Conservation (phyloP, 2,113 vertebrate species). For the Benitochromis conjunctus region DNA sequence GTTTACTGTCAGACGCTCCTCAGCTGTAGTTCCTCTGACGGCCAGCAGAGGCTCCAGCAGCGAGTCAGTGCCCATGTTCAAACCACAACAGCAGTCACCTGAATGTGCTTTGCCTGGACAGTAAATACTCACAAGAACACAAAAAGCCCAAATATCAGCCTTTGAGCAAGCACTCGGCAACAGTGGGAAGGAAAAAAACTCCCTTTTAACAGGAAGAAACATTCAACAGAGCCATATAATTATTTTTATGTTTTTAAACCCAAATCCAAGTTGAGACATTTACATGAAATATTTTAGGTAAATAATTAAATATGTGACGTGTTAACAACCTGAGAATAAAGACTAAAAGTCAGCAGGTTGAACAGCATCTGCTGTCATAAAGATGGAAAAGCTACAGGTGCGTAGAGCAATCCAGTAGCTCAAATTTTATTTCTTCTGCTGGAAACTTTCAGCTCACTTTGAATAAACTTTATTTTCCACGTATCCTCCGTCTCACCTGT, state of each 20-base stretch:
- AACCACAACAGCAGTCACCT: background rate
- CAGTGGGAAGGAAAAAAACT: background rate
- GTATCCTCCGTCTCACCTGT: background rate
- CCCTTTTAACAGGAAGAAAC: background rate
- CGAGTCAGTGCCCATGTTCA: background rate
- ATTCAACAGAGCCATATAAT: background rate
- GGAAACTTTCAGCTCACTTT: background rate
- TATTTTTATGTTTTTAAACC: background rate
- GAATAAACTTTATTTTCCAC: background rate
- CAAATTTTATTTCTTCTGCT: background rate
- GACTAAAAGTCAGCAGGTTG: background rate
- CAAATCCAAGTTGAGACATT: background rate
- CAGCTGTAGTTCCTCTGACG: background rate
- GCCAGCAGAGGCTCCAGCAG: background rate
- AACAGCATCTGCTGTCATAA: background rate
- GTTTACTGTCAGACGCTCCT: background rate
- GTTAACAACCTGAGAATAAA: background rate
- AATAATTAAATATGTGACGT: background rate
- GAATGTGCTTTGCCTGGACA: background rate
- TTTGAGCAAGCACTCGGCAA: fast-evolving
- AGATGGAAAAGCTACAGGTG: background rate
- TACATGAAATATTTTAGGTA: background rate
- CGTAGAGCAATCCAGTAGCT: background rate
- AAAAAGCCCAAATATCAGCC: background rate
- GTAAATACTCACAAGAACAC: background rate